Base-by-base conservation (phyloP, 1,140 invertebrate genomes). In the Macrosteles quadrilineatus region DNA sequence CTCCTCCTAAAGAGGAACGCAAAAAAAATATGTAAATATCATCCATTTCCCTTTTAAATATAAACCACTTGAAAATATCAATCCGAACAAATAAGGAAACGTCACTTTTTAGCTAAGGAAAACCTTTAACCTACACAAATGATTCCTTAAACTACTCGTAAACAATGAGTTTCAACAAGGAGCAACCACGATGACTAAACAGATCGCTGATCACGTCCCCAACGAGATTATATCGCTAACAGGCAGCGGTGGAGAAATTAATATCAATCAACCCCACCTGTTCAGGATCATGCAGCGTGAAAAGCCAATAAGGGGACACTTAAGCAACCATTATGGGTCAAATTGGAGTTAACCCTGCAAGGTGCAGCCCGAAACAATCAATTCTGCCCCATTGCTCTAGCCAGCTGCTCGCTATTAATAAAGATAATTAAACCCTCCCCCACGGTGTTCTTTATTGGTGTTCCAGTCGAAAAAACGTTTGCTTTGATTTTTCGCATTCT, bases 321-420 rank as follows among this genome's bases (percentile, higher is more conserved):
- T 59, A 59, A 4, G 55, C 55, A 6, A 6, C 55, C 27, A 59
- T 59, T 59, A 59, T n/a, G 25, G 27, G 55, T 59, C 55, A 59
- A 59, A 59, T 59, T 59, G 55, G 55, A 59, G 55, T 30, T 59
- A 59, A 59, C 55, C 55, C 55, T 21, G 23, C 23, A 59, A 59
- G 55, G 55, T 59, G 55, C 14, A 59, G 25, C 55, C 27, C 55
- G 9, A 59, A 59, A 59, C 55, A 59, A 59, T 59, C 55, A 59
- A 59, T 59, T 59, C 55, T 30, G 25, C 55, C 55, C 55, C 25
- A 59, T 59, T 59, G 55, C 32, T 14, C 32, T 14, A n/a, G 55
- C 55, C 55, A 59, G 55, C 55, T 59, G 55, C n/a, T 29, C 9
- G 25, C 55, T 59, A 59, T 59, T 59, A 59, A 59, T 59, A 59